Conservation (phyloP, 2,797 vertebrate genomes). For the Neosalanx taihuensis region DNA sequence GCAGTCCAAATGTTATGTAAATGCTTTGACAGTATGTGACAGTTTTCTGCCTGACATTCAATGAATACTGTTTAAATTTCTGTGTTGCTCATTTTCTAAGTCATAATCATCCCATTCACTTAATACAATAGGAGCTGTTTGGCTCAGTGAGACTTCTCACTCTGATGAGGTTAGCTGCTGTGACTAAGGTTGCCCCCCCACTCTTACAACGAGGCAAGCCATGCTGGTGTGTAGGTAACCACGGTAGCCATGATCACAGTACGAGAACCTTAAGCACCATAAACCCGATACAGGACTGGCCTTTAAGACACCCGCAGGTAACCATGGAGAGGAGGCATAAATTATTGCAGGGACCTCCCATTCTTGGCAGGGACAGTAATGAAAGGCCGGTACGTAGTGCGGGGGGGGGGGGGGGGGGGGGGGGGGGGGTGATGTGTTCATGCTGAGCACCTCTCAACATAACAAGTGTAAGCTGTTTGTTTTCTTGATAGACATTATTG, state of each 20-base stretch:
- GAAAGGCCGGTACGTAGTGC: slow-evolving; percentile 12
- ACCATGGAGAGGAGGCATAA: slow-evolving; percentile 76
- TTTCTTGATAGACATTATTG: neutral
- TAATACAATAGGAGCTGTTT: neutral
- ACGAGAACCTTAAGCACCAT: slow-evolving; percentile 46
- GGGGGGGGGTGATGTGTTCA: slow-evolving; percentile 13
- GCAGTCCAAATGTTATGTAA: neutral
- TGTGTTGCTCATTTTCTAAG: neutral
- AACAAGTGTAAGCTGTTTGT: slow-evolving; percentile 1
- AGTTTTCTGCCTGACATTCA: neutral
- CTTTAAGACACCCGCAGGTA: slow-evolving; percentile 74
- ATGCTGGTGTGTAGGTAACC: slow-evolving; percentile 28
- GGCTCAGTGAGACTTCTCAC: neutral
- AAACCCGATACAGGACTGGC: slow-evolving; percentile 72
- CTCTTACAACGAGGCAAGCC: slow-evolving; percentile 31
- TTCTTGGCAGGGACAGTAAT: slow-evolving; percentile 42
- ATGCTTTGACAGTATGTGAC: neutral
- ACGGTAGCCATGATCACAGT: slow-evolving; percentile 34
- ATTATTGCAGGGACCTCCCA: slow-evolving; percentile 67
- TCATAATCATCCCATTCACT: neutral
- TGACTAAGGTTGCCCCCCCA: slow-evolving; percentile 12
- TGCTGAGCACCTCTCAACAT: neutral
- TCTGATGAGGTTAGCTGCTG: neutral
- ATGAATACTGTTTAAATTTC: neutral
- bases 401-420: slow-evolving; percentile 19